Percentiles rank a stretch among this genome's conserved stretches.
These are phyloP conservation scores for Ophioninae sp. DNA, from an alignment of 2,888 invertebrate species.

Conservation along the genomic window DNA sequence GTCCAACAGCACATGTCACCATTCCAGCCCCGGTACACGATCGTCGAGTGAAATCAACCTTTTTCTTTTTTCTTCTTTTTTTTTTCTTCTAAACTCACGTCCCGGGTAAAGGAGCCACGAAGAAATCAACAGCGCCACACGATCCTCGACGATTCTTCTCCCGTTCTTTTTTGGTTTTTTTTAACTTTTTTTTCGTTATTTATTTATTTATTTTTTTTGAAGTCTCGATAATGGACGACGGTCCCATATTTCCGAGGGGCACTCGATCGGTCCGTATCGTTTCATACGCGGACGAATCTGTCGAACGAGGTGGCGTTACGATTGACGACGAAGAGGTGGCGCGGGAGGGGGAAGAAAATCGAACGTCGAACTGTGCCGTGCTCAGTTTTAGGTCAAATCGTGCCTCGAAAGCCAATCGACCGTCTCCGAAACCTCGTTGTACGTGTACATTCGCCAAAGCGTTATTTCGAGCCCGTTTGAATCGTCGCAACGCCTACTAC, in stretches of 20 bases:
- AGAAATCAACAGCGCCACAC: conserved; percentile 46
- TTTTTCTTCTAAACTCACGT: conserved; percentile 14
- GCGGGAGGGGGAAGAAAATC: conserved; percentile 66
- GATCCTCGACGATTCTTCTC: conserved; percentile 23
- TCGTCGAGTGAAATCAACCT: conserved; percentile 77
- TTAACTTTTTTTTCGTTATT: conserved; percentile 3
- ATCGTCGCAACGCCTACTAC: background rate
- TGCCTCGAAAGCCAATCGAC: conserved; percentile 79
- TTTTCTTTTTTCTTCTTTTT: conserved; percentile 73
- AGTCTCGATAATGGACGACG: conserved; percentile 24
- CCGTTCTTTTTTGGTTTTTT: conserved; percentile 21
- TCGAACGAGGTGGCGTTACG: conserved; percentile 49
- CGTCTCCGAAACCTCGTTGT: conserved; percentile 67
- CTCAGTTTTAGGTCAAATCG: conserved; percentile 79
- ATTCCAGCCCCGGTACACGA: conserved; percentile 70
- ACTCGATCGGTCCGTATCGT: conserved; percentile 30
- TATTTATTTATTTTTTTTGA: conserved; percentile 44
- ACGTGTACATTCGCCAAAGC: conserved; percentile 26
- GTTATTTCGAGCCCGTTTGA: background rate
- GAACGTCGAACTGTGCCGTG: conserved; percentile 70
- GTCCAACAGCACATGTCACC: conserved; percentile 74
- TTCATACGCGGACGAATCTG: conserved; percentile 42
- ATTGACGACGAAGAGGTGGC: conserved; percentile 56
- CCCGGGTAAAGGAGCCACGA: conserved; percentile 46
- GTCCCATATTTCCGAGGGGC: conserved; percentile 46